Conservation (phyloP, 2,888 invertebrate species). For the Hartigia nigra region DNA sequence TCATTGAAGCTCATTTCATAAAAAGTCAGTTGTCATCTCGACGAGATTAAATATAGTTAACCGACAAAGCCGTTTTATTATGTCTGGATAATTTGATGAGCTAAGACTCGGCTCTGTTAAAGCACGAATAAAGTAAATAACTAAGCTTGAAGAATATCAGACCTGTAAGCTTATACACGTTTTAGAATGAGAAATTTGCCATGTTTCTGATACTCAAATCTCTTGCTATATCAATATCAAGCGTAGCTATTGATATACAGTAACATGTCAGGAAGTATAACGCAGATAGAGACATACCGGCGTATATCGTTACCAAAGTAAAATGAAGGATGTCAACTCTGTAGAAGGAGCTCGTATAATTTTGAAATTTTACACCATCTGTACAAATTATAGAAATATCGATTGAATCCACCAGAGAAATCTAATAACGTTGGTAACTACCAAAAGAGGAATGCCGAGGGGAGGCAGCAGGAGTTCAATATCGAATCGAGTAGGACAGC, state of each 20-base stretch:
- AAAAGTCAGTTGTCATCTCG: neutral
- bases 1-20: neutral
- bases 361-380: neutral
- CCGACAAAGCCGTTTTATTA: neutral
- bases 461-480: neutral
- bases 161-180: neutral
- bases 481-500: neutral
- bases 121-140: neutral
- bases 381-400: conserved; percentile 15
- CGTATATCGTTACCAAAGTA: neutral
- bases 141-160: neutral
- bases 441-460: neutral
- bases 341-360: neutral
- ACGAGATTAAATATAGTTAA: neutral
- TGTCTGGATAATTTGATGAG: neutral
- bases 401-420: conserved; percentile 16
- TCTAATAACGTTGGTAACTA: conserved; percentile 20
- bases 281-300: neutral
- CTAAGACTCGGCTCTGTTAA: neutral
- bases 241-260: neutral
- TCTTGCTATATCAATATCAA: neutral
- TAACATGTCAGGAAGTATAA: neutral
- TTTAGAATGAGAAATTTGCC: neutral
- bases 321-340: neutral
- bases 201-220: neutral